Percentiles rank a stretch among this genome's conserved stretches.
phyloP scores from a whole-genome alignment of 2,888 invertebrate genomes.

The Didymodactylos carnosus region DNA sequence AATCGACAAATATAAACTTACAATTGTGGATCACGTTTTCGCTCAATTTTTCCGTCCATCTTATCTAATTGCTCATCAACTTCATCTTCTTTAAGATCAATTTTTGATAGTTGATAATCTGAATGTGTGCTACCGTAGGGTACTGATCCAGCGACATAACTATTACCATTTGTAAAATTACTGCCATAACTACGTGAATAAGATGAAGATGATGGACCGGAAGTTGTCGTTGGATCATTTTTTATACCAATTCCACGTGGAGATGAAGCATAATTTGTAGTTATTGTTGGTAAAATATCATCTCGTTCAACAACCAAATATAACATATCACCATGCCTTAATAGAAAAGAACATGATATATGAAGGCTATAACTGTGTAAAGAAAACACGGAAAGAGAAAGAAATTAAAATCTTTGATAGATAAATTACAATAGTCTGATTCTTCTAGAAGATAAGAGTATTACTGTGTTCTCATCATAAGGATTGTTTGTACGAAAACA shows the following conservation, averaged over 20 bases:
- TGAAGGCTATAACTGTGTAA: no score
- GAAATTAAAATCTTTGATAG: no score
- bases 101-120: background rate
- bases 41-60: slow-evolving; percentile 2
- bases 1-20: background rate
- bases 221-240: background rate
- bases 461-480: no score
- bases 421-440: no score
- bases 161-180: background rate
- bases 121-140: background rate
- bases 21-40: slow-evolving; percentile 10
- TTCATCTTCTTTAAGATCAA: slow-evolving; percentile 2
- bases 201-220: no score
- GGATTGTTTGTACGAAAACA: no score
- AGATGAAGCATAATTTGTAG: background rate
- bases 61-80: slow-evolving; percentile 10
- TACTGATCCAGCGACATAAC: background rate
- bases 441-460: no score
- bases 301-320: background rate
- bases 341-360: no score
- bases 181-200: no score
- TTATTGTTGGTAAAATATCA: background rate
- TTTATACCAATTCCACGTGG: background rate
- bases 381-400: no score
- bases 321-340: slow-evolving; percentile 10